Evolutionary conservation across 2,888 invertebrate genomes (phyloP), one percentile per base, ranked within the genome.

Genomic region (Drosophila incognita): DNA sequence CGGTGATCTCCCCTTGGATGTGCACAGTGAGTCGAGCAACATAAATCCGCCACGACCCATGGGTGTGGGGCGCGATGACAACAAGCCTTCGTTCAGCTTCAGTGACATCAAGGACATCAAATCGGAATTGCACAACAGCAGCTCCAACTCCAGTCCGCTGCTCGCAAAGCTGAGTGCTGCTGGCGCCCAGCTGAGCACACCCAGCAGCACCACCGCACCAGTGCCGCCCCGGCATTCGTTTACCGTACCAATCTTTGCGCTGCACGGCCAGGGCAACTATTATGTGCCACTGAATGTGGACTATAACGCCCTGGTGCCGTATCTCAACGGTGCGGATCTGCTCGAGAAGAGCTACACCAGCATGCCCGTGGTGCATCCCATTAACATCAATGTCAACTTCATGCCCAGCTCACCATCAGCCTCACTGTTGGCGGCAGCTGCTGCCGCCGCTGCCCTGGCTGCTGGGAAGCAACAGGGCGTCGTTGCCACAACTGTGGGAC

Each of bases 331-430:
- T 6, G 94, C 94, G 86, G 94, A 95, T 93, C 93, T 94, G 75
- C 92, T 95, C 67, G 95, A 95, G 83, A 93, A 93, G 77, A 92
- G 90, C 74, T 94, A 94, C 74, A 93, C 94, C 31, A 93, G 94
- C 31, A 93, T 94, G 80, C 94, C 94, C 29, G 94, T 95, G 40
- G 94, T 98, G 38, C 98, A 98, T 93, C 97, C 98, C 4, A 97
- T 98, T 81, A 97, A 97, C 68, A 98, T 98, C 71, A 97, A 97
- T 91, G 98, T 98, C n/a, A 96, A 97, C 93, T 97, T 97, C 60
- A 89, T 92, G 87, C 86, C 91, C 62, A 81, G 87, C 67, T 76
- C 87, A 1, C 73, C 92, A 24, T 83, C 92, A n/a, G 81, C 91
- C 0, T 82, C 91, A 0, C 71, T 92, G 49, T 54, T 91, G 24